These are phyloP conservation scores for Actenoides hombroni DNA, from an alignment of 2,113 vertebrate species.

Conservation along the genomic window DNA sequence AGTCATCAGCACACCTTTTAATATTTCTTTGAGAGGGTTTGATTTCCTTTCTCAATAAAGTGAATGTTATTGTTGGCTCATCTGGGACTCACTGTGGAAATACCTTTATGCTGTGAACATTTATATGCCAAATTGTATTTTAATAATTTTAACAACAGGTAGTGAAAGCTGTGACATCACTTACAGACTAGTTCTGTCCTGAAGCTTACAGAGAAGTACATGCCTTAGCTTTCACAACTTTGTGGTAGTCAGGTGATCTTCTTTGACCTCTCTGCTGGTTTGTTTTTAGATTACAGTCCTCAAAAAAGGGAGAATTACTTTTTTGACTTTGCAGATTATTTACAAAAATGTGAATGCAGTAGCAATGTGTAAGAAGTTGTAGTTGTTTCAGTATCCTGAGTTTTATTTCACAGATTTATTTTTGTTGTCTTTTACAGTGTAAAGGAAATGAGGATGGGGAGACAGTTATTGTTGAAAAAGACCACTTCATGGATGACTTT, in stretches of 20 bases:
- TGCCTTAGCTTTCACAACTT: not conserved
- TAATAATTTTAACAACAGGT: not conserved
- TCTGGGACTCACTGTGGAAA: not conserved
- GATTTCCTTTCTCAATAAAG: not conserved
- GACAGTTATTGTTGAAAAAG: constrained; percentile 79
- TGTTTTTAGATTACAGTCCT: not conserved
- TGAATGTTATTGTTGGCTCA: not conserved
- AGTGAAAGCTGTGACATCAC: not conserved
- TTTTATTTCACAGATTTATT: not conserved
- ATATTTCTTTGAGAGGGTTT: not conserved
- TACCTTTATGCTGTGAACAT: not conserved
- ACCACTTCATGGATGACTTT: constrained; percentile 92
- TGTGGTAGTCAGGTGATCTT: not conserved
- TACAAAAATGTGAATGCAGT: rapidly evolving
- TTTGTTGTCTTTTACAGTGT: constrained; percentile 59
- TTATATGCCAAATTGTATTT: not conserved
- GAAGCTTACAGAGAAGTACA: not conserved
- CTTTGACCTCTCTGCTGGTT: not conserved
- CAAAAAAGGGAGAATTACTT: not conserved
- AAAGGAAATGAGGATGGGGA: constrained; percentile 83
- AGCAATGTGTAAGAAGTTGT: rapidly evolving
- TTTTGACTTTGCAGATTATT: not conserved
- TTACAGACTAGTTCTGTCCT: not conserved
- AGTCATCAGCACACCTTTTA: not conserved
- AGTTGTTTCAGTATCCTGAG: not conserved